These are phyloP conservation scores for Struthidea cinerea DNA, from an alignment of 2,113 vertebrate genomes.

Conservation along the genomic window DNA sequence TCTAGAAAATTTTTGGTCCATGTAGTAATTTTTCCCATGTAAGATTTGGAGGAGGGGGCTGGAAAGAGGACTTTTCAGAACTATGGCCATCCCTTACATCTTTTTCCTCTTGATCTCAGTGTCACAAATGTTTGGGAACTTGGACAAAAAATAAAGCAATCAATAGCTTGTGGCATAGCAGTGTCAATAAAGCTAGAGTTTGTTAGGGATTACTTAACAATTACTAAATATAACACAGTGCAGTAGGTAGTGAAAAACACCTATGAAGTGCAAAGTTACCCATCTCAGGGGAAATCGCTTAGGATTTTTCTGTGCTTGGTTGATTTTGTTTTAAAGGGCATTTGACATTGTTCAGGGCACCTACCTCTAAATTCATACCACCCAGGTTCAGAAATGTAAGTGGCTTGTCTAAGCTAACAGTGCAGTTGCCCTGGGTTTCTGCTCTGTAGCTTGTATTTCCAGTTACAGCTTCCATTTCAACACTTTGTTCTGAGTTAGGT, in stretches of 20 bases:
- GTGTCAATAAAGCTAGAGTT: neutral
- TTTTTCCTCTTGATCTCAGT: neutral
- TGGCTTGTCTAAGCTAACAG: neutral
- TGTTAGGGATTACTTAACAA: neutral
- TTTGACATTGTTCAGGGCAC: neutral
- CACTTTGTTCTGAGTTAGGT: neutral
- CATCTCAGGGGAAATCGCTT: neutral
- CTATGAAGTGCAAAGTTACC: neutral
- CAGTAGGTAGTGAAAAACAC: neutral
- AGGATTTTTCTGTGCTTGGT: neutral
- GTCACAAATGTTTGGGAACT: neutral
- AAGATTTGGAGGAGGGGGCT: rapidly evolving
- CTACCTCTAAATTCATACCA: neutral
- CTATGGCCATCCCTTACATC: rapidly evolving
- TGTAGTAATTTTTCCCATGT: neutral
- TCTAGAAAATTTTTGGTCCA: neutral
- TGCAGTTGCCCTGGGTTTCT: neutral
- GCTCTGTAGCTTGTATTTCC: neutral
- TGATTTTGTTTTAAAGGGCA: neutral
- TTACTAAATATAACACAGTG: neutral
- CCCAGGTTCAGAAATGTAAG: neutral
- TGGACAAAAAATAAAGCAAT: neutral
- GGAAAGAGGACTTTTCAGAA: neutral
- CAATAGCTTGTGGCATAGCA: neutral
- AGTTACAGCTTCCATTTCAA: neutral